phyloP scores from a whole-genome alignment of 2,797 vertebrate genomes.

The Danio kyathit region DNA sequence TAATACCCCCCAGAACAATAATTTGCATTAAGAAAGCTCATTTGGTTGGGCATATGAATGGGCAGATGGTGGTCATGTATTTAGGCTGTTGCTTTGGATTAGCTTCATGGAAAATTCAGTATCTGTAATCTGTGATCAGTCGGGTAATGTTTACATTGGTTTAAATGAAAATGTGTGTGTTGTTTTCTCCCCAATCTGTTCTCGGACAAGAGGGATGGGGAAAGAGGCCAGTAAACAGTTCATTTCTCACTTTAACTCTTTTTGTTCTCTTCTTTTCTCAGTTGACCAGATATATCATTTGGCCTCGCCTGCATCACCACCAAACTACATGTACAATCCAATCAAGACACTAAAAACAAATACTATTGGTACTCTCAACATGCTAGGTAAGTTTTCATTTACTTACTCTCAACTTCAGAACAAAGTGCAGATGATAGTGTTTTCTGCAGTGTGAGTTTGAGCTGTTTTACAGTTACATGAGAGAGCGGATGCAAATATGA shows the following conservation, averaged over 20 bases:
- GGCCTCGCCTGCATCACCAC: conserved; percentile 96
- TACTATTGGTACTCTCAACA: conserved; percentile 97
- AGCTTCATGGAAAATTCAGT: neutral
- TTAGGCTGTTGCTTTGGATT: neutral
- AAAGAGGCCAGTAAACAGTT: neutral
- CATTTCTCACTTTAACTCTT: neutral
- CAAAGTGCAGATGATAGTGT: no score
- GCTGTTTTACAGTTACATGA: no score
- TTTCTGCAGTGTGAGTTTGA: no score
- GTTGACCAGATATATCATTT: conserved; percentile 99
- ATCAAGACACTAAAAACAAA: conserved; percentile 99
- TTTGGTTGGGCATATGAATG: neutral
- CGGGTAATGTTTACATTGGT: conserved; percentile 20
- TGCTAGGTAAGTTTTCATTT: conserved; percentile 89
- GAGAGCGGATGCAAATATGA: no score
- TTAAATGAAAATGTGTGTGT: neutral
- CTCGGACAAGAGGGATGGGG: neutral
- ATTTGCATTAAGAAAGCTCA: neutral
- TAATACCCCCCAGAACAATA: neutral
- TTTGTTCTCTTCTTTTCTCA: conserved; percentile 62
- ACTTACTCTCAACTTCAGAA: neutral
- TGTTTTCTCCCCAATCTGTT: conserved; percentile 1
- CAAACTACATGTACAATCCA: conserved; percentile 99
- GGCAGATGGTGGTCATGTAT: conserved; percentile 10
- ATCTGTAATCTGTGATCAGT: conserved; percentile 15